Conservation (phyloP, 2,888 invertebrate genomes). For the Zootermopsis nevadensis region DNA sequence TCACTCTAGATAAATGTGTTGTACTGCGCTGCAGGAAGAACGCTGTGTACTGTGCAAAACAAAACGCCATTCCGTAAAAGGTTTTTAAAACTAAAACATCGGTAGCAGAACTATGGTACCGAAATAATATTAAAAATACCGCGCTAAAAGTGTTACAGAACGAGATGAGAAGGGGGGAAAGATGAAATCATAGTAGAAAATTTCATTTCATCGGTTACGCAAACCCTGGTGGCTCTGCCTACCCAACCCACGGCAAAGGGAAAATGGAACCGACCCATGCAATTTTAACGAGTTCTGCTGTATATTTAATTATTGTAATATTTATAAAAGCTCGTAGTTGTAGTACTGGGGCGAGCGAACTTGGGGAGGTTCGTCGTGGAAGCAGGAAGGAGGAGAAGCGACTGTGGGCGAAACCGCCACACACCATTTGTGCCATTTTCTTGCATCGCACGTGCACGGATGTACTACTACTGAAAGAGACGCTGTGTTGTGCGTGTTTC, state of each 20-base stretch:
- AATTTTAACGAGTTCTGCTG: constrained; percentile 60
- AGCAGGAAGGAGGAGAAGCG: constrained; percentile 23
- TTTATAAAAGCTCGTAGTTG: constrained; percentile 60
- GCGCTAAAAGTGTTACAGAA: constrained; percentile 35
- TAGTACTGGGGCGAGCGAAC: constrained; percentile 11
- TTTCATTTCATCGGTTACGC: constrained; percentile 52
- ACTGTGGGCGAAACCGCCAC: constrained; percentile 20
- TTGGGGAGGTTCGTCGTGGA: constrained; percentile 33
- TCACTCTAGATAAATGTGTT: constrained; percentile 22
- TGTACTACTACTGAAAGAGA: background rate
- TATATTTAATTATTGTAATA: constrained; percentile 65
- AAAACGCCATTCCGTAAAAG: constrained; percentile 39
- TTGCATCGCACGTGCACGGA: background rate
- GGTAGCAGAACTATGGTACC: constrained; percentile 25
- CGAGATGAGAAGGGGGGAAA: constrained; percentile 28
- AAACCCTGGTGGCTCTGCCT: constrained; percentile 46
- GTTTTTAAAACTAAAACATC: constrained; percentile 41
- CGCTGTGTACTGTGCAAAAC: constrained; percentile 1
- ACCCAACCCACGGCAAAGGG: constrained; percentile 43
- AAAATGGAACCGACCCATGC: constrained; percentile 60
- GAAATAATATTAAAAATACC: constrained; percentile 45
- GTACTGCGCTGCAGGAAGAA: background rate
- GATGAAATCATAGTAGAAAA: constrained; percentile 51
- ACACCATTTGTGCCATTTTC: constrained; percentile 32
- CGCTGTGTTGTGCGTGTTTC: no score